phyloP scores from a whole-genome alignment of 2,888 invertebrate genomes.

The Spisula subtruncata region DNA sequence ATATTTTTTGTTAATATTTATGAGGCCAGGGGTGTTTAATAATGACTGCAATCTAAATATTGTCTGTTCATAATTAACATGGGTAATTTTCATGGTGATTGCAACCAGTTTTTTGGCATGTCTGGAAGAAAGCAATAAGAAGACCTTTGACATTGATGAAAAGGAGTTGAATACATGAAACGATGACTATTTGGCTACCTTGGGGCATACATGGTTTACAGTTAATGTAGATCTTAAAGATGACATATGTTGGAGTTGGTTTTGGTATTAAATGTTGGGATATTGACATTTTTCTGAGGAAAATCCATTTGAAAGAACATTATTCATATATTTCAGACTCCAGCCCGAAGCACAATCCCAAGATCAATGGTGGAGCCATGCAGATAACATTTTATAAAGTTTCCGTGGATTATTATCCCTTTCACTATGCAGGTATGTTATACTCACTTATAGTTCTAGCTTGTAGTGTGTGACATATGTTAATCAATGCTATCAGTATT shows the following conservation, averaged over 20 bases:
- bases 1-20: too few species aligned
- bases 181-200: too few species aligned
- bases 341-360: conserved; percentile 74
- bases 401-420: conserved; percentile 96
- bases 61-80: too few species aligned
- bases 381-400: conserved; percentile 95
- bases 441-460: neutral
- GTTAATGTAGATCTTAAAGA: neutral
- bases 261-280: neutral
- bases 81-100: too few species aligned
- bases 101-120: too few species aligned
- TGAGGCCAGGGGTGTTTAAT: too few species aligned
- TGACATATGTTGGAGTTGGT: neutral
- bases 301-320: neutral
- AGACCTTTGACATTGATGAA: too few species aligned
- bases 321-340: conserved; percentile 88
- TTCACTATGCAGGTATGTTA: conserved; percentile 92
- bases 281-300: neutral
- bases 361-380: conserved; percentile 95
- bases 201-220: too few species aligned
- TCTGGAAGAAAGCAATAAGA: too few species aligned
- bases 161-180: too few species aligned
- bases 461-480: neutral
- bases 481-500: neutral
- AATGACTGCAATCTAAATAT: too few species aligned